A percentile compares a stretch with the other conserved stretches of the same genome.
phyloP scores from a whole-genome alignment of 2,888 invertebrate species.

The Phyto melanocephala region DNA sequence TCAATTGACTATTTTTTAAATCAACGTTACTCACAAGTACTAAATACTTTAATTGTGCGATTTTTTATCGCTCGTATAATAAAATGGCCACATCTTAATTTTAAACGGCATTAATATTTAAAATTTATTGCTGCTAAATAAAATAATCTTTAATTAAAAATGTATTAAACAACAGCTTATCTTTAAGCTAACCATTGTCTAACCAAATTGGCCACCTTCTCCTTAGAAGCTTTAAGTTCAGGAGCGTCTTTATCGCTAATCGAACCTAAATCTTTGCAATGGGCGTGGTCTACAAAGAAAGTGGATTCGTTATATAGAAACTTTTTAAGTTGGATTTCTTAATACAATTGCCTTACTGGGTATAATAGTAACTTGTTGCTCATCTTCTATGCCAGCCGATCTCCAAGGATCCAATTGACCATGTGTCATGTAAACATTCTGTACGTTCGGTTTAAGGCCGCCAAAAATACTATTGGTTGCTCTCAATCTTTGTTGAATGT shows the following conservation, averaged over 20 bases:
- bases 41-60: too few relatives aligned
- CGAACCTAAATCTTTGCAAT: conserved; percentile 76
- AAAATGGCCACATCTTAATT: too few relatives aligned
- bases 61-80: too few relatives aligned
- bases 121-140: too few relatives aligned
- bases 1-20: too few relatives aligned
- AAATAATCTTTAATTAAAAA: too few relatives aligned
- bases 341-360: conserved; percentile 75
- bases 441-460: conserved; percentile 78
- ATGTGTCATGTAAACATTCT: conserved; percentile 80
- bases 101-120: too few relatives aligned
- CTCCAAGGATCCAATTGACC: conserved; percentile 82
- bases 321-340: neutral
- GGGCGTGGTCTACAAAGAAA: conserved; percentile 72
- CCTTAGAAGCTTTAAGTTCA: conserved; percentile 74
- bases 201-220: conserved; percentile 73
- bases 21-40: too few relatives aligned
- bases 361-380: conserved; percentile 71
- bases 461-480: conserved; percentile 80
- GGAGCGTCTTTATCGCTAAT: conserved; percentile 70
- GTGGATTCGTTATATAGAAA: neutral
- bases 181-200: conserved; percentile 69
- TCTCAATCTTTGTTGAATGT: conserved; percentile 67
- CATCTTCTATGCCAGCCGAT: conserved; percentile 78
- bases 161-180: too few relatives aligned